Percentiles rank a stretch among this genome's conserved stretches.
These are phyloP conservation scores for Onthophagus taurus DNA, from an alignment of 1,140 invertebrate genomes.

Conservation along the genomic window DNA sequence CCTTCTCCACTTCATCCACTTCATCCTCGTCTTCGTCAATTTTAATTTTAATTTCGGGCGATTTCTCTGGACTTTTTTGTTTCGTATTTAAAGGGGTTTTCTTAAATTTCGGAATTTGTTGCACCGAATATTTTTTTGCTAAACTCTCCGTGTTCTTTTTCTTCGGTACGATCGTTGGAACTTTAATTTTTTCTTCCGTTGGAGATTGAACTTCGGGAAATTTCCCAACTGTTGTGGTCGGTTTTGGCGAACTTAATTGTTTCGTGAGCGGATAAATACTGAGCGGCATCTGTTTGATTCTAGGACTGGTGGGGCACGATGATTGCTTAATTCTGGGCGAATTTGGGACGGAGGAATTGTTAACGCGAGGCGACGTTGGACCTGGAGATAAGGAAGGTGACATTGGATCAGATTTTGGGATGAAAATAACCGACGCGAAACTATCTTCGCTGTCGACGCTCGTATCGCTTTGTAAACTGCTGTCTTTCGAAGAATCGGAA, in stretches of 20 bases:
- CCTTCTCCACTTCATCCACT: constrained; percentile 37
- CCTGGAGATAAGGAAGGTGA: constrained; percentile 49
- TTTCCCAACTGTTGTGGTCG: constrained; percentile 36
- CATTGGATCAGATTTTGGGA: constrained; percentile 57
- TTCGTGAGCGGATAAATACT: constrained; percentile 45
- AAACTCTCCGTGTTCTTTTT: constrained; percentile 19
- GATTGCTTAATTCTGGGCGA: constrained; percentile 54
- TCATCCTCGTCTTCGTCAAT: too few species aligned
- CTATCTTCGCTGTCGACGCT: constrained; percentile 88
- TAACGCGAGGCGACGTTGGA: constrained; percentile 46
- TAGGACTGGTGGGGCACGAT: constrained; percentile 49
- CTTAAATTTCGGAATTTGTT: constrained; percentile 34
- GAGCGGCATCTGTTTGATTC: constrained; percentile 46
- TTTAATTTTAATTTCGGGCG: constrained; percentile 25
- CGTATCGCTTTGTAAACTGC: constrained; percentile 84
- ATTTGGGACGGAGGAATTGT: constrained; percentile 59
- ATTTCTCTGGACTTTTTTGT: constrained; percentile 21
- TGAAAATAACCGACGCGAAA: constrained; percentile 83
- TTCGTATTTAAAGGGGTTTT: constrained; percentile 25
- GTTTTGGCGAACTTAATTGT: constrained; percentile 47
- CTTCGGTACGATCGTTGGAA: constrained; percentile 1
- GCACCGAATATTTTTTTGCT: constrained; percentile 34
- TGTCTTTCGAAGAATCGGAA: constrained; percentile 85
- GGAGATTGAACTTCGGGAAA: constrained; percentile 30
- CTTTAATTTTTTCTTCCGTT: constrained; percentile 15